Percentiles rank a stretch among this genome's conserved stretches.
These are phyloP conservation scores for Gila orcuttii DNA, from an alignment of 2,113 vertebrate species.

Conservation along the genomic window DNA sequence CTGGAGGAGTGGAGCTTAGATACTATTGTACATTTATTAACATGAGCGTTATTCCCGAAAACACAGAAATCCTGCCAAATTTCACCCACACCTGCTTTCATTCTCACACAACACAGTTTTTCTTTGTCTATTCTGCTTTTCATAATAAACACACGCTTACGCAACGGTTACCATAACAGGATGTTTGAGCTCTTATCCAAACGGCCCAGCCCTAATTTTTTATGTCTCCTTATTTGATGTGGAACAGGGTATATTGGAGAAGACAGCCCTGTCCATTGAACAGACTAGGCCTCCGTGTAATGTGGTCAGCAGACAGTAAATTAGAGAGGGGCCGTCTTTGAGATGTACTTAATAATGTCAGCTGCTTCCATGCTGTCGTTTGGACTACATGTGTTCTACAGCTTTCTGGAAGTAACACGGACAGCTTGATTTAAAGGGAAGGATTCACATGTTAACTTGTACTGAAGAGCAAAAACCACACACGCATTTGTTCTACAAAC, in stretches of 20 bases:
- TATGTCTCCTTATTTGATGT: conserved; percentile 30
- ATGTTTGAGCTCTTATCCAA: conserved; percentile 42
- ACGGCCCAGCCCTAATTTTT: not conserved
- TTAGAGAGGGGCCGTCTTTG: conserved; percentile 55
- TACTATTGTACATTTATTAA: conserved; percentile 3
- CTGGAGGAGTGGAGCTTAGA: not conserved
- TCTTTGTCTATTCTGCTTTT: conserved; percentile 25
- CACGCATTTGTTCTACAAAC: not conserved
- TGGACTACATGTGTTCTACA: conserved; percentile 52
- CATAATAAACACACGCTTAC: conserved; percentile 34
- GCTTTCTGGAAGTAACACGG: conserved; percentile 9
- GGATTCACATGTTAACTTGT: not conserved
- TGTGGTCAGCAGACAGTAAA: conserved; percentile 49
- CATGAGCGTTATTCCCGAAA: not conserved
- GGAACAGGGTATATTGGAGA: conserved; percentile 11
- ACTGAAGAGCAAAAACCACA: conserved; percentile 1
- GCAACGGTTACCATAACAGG: conserved; percentile 41
- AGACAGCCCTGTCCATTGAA: conserved; percentile 5
- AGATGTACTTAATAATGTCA: conserved; percentile 40
- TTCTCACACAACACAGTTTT: not conserved
- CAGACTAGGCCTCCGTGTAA: conserved; percentile 10
- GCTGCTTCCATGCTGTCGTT: conserved; percentile 55
- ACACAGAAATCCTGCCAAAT: conserved; percentile 14
- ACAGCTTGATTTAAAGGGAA: conserved; percentile 35
- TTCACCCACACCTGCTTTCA: conserved; percentile 31